A percentile compares a stretch with the other conserved stretches of the same genome.
These are phyloP conservation scores for Ommatoiulus sabulosus DNA, from an alignment of 2,888 invertebrate species.

Conservation along the genomic window DNA sequence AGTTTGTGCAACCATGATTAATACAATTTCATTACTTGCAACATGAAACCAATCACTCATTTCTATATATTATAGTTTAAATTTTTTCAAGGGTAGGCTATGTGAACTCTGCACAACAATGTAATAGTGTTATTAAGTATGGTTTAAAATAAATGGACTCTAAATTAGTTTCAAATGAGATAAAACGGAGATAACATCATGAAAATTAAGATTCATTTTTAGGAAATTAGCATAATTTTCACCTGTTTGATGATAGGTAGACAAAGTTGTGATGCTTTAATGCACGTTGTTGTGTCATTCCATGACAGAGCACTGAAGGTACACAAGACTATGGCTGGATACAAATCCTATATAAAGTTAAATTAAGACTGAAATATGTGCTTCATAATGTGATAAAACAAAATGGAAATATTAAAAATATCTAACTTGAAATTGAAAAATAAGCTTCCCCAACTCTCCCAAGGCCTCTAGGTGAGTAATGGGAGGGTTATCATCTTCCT, in stretches of 20 bases:
- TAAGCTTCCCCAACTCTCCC: slow-evolving; percentile 82
- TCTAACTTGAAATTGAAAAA: slow-evolving; percentile 70
- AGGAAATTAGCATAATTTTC: too few relatives aligned
- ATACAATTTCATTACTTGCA: too few relatives aligned
- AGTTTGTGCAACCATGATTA: too few relatives aligned
- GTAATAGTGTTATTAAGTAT: too few relatives aligned
- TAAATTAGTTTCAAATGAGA: too few relatives aligned
- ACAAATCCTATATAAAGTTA: slow-evolving; percentile 63
- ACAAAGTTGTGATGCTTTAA: slow-evolving; percentile 81
- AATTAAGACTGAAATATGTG: background rate
- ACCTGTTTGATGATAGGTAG: slow-evolving; percentile 74
- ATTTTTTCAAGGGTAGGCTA: too few relatives aligned
- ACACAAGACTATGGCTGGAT: slow-evolving; percentile 64
- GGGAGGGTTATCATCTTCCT: slow-evolving; percentile 67
- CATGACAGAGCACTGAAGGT: slow-evolving; percentile 77
- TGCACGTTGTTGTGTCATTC: slow-evolving; percentile 86
- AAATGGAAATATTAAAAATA: background rate
- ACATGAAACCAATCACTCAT: too few relatives aligned
- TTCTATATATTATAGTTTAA: too few relatives aligned
- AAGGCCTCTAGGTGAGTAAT: slow-evolving; percentile 72
- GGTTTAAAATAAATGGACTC: too few relatives aligned
- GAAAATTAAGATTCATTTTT: too few relatives aligned
- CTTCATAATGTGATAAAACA: background rate
- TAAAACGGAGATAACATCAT: too few relatives aligned
- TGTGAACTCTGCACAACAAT: too few relatives aligned